Conservation (phyloP, 2,113 vertebrate genomes). For the Nicator chloris region DNA sequence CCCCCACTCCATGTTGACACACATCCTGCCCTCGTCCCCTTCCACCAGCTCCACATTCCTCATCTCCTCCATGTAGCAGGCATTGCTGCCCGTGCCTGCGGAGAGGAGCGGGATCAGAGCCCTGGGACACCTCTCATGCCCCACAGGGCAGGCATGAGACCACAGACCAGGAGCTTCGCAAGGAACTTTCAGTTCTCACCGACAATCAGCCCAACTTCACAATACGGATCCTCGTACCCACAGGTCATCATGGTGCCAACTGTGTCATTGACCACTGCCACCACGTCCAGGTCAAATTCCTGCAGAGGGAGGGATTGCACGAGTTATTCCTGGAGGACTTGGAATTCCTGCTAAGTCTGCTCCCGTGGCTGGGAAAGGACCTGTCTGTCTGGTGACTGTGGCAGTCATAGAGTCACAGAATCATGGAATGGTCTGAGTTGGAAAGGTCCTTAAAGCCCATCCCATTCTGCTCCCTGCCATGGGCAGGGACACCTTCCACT, state of each 20-base stretch:
- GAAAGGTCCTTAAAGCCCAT: background rate
- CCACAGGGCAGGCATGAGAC: background rate
- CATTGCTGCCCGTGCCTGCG: conserved; percentile 91
- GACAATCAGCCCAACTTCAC: conserved; percentile 94
- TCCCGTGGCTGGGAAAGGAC: fast-evolving
- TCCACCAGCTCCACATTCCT: conserved; percentile 89
- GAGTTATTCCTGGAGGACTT: background rate
- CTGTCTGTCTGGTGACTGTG: background rate
- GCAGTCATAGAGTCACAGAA: background rate
- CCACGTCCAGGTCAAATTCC: conserved; percentile 94
- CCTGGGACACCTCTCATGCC: background rate
- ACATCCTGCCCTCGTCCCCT: conserved; percentile 89
- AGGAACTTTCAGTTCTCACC: conserved; percentile 72
- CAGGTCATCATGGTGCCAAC: conserved; percentile 99
- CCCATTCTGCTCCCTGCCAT: background rate
- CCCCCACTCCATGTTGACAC: conserved; percentile 97
- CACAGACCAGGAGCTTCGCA: fast-evolving
- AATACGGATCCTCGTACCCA: conserved; percentile 88
- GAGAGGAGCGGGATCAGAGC: background rate
- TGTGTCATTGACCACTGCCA: conserved; percentile 94
- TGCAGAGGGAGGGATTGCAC: background rate
- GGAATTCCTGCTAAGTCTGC: background rate
- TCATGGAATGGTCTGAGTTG: background rate
- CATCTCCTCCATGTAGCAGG: conserved; percentile 99
- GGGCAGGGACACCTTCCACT: background rate